phyloP scores from a whole-genome alignment of 2,113 vertebrate species.

The Tamias sibiricus region DNA sequence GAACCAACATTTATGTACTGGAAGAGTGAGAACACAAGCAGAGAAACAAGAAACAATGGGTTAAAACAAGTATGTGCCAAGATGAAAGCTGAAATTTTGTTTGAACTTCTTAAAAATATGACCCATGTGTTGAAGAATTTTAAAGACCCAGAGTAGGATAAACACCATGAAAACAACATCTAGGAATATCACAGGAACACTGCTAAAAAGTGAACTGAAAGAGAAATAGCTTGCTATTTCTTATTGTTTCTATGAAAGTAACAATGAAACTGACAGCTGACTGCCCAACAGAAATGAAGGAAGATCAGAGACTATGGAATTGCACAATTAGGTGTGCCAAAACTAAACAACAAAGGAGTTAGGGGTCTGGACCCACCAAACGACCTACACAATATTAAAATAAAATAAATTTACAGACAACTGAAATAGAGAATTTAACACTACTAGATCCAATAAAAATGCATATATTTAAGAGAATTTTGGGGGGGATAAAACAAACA shows the following conservation, averaged over 20 bases:
- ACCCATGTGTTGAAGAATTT: neutral
- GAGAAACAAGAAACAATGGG: neutral
- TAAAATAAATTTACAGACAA: neutral
- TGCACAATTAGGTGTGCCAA: fast-evolving
- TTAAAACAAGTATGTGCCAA: neutral
- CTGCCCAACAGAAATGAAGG: neutral
- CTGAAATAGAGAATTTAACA: neutral
- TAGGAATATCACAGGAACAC: neutral
- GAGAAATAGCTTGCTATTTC: too few relatives aligned
- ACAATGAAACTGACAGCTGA: neutral
- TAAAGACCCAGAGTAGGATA: neutral
- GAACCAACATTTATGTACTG: fast-evolving
- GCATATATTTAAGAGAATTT: neutral
- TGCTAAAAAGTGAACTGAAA: neutral
- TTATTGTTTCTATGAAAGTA: too few relatives aligned
- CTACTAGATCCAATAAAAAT: neutral
- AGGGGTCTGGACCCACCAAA: neutral
- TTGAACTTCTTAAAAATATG: neutral
- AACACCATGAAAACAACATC: neutral
- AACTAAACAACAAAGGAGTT: neutral
- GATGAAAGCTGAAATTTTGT: neutral
- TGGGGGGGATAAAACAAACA: neutral
- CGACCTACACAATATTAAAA: neutral
- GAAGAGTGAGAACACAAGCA: neutral
- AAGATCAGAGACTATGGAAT: neutral